These are phyloP conservation scores for Centropus unirufus DNA, from an alignment of 2,113 vertebrate species.

Conservation along the genomic window DNA sequence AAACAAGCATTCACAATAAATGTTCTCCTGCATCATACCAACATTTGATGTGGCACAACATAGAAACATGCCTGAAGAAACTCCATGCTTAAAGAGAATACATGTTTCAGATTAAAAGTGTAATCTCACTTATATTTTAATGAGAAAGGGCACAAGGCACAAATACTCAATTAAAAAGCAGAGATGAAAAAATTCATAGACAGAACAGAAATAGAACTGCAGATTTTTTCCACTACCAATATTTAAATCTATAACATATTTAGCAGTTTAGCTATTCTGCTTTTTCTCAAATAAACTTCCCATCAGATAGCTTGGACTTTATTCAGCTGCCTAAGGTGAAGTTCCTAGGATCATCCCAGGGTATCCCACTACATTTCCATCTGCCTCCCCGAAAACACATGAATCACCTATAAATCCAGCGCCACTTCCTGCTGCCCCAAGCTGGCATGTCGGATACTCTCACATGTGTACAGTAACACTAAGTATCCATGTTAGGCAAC, in stretches of 20 bases:
- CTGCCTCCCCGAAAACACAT: background rate
- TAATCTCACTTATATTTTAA: constrained; percentile 46
- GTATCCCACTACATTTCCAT: background rate
- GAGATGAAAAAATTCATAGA: constrained; percentile 42
- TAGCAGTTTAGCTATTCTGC: background rate
- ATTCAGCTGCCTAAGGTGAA: background rate
- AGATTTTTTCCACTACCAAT: background rate
- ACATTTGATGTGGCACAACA: constrained; percentile 64
- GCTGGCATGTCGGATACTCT: background rate
- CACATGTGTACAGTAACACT: background rate
- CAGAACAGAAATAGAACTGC: constrained; percentile 49
- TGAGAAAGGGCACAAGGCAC: background rate
- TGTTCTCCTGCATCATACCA: constrained; percentile 39
- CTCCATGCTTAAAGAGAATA: constrained; percentile 54
- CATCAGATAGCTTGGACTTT: background rate
- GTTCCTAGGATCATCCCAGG: background rate
- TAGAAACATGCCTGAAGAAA: constrained; percentile 55
- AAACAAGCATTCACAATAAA: constrained; percentile 44
- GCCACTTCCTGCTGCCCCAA: background rate
- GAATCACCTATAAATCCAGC: background rate
- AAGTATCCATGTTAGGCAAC: accelerated
- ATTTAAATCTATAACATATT: constrained; percentile 40
- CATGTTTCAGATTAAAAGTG: constrained; percentile 47
- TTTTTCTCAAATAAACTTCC: constrained; percentile 31
- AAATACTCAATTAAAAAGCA: constrained; percentile 65